A percentile compares a stretch with the other conserved stretches of the same genome.
phyloP scores from a whole-genome alignment of 2,113 vertebrate species.

The Tachysurus vachellii region DNA sequence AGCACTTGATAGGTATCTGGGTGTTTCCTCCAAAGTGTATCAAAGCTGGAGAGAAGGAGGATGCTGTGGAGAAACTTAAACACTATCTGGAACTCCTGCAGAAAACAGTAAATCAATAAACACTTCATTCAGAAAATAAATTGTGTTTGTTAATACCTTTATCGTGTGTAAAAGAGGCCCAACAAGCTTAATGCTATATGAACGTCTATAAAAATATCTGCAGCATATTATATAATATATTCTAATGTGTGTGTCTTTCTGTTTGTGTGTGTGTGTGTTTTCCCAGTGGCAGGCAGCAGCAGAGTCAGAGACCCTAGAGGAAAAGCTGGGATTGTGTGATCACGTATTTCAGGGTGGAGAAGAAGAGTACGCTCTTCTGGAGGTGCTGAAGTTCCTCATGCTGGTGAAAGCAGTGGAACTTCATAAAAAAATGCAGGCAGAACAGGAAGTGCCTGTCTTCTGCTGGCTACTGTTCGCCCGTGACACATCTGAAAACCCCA shows the following conservation, averaged over 20 bases:
- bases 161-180: neutral
- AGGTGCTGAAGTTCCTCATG: slow-evolving; percentile 96
- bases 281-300: slow-evolving; percentile 67
- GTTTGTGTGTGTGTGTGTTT: neutral
- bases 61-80: slow-evolving; percentile 66
- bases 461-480: slow-evolving; percentile 94
- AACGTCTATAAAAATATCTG: neutral
- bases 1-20: slow-evolving; percentile 86
- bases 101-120: slow-evolving; percentile 74
- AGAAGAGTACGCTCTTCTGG: slow-evolving; percentile 88
- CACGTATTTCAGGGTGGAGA: slow-evolving; percentile 82
- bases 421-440: slow-evolving; percentile 76
- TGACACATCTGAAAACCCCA: slow-evolving; percentile 87
- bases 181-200: neutral
- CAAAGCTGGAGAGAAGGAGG: slow-evolving; percentile 66
- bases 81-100: slow-evolving; percentile 80
- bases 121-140: neutral
- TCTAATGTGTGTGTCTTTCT: neutral
- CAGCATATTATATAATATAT: neutral
- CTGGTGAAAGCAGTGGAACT: slow-evolving; percentile 83
- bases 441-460: slow-evolving; percentile 88
- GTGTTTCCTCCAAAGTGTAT: slow-evolving; percentile 69
- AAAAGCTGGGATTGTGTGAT: slow-evolving; percentile 82
- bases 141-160: neutral
- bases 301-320: slow-evolving; percentile 52